Evolutionary conservation across 1,140 invertebrate genomes (phyloP), one percentile per base, ranked within the genome.

Genomic region (Drosophila subpulchrella): DNA sequence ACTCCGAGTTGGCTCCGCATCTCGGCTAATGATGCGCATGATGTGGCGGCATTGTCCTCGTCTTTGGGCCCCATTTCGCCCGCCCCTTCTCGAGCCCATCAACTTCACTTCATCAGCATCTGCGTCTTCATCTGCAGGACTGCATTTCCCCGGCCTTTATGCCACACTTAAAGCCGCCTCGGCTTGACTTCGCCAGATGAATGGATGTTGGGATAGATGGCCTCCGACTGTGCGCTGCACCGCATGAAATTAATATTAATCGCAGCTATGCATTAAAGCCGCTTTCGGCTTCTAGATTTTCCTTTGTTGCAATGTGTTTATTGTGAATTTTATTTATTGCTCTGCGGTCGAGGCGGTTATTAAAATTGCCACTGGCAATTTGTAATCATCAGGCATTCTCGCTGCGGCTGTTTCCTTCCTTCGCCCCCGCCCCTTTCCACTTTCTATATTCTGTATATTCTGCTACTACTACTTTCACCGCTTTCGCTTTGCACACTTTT

Each of bases 211-310:
- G 42, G 30, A 12, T 78, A 72, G 79, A 77, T 73, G 57, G 82
- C 81, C 78, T 85, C 77, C 81, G 76, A 84, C 81, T 61, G 81
- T 53, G 81, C 63, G 77, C 68, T 81, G 81, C 82, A 81, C 82
- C 66, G 83, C 83, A 79, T 88, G 84, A 77, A 80, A 88, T 88
- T 88, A 88, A 88, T 88, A 88, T 88, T 88, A 88, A 88, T 88
- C 83, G 84, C 80, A 56, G 80, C 79, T 83, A 88, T 88, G 83
- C 83, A 89, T 89, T 89, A 89, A 88, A 85, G 81, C 81, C 81
- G 81, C 81, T 76, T 84, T 83, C 83, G 83, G 83, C 59, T 61
- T 41, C 51, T 67, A 68, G 82, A 74, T 86, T 85, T 85, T 79
- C 78, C 71, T 78, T 77, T 77, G 68, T 82, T 77, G 75, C 55